A percentile compares a stretch with the other conserved stretches of the same genome.
phyloP scores from a whole-genome alignment of 1,140 invertebrate genomes.

The Reticulitermes speratus region DNA sequence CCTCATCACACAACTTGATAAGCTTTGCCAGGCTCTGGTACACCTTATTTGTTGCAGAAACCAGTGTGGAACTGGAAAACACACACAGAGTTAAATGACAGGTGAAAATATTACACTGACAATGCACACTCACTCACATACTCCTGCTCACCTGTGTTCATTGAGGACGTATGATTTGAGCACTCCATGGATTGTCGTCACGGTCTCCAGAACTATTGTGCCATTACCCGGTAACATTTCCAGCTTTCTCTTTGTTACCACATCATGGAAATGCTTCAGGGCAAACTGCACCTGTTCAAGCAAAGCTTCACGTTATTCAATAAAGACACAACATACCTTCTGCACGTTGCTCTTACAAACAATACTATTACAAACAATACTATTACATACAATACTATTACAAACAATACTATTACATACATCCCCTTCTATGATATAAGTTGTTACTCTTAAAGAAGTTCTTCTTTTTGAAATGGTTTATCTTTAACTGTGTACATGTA shows the following conservation, averaged over 20 bases:
- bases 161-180: conserved; percentile 66
- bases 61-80: conserved; percentile 56
- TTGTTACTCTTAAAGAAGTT: no score
- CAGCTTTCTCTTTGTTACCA: conserved; percentile 85
- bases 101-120: background rate
- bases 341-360: no score
- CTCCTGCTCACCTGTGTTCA: conserved; percentile 63
- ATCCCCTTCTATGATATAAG: no score
- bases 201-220: conserved; percentile 86
- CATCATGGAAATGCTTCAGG: conserved; percentile 83
- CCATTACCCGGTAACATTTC: conserved; percentile 91
- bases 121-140: background rate
- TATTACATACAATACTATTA: no score
- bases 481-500: no score
- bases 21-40: conserved; percentile 83
- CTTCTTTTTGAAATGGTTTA: no score
- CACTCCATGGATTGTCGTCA: conserved; percentile 80
- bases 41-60: conserved; percentile 80
- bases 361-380: no score
- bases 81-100: background rate
- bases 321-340: conserved; percentile 22
- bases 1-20: conserved; percentile 86
- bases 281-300: conserved; percentile 67
- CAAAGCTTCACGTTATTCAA: conserved; percentile 12
- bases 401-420: no score